Evolutionary conservation across 2,797 vertebrate species (phyloP).

Genomic region (Molossus alvarezi): DNA sequence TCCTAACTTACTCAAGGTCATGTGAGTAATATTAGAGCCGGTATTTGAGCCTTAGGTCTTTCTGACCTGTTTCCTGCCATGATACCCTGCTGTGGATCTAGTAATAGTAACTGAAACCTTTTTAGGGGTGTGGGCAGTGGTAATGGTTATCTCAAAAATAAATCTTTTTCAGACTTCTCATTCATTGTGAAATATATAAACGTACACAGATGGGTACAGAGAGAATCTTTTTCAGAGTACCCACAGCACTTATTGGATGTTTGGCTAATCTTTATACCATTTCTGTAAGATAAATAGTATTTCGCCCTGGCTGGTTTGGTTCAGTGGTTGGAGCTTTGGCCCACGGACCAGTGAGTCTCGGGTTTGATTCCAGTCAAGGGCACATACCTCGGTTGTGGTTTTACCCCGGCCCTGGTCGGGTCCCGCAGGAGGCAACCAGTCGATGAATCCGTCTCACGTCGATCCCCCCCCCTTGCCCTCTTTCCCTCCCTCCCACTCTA

Average conservation of each 20-base stretch:
- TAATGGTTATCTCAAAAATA: slow-evolving; percentile 8
- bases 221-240: neutral
- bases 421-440: no score
- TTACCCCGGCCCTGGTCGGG: no score
- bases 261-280: slow-evolving; percentile 8
- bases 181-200: neutral
- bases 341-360: no score
- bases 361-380: no score
- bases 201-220: neutral
- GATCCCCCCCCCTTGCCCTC: no score
- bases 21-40: slow-evolving; percentile 2
- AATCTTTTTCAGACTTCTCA: slow-evolving; percentile 16
- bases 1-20: neutral
- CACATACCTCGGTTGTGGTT: no score
- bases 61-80: neutral
- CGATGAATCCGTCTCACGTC: no score
- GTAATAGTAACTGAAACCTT: neutral
- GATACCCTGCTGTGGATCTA: neutral
- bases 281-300: slow-evolving; percentile 55
- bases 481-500: no score
- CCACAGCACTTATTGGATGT: neutral
- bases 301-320: neutral
- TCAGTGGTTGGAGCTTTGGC: no score
- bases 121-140: neutral
- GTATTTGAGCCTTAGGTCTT: slow-evolving; percentile 42